phyloP scores from a whole-genome alignment of 2,888 invertebrate species.

The Caenorhabditis uteleia region DNA sequence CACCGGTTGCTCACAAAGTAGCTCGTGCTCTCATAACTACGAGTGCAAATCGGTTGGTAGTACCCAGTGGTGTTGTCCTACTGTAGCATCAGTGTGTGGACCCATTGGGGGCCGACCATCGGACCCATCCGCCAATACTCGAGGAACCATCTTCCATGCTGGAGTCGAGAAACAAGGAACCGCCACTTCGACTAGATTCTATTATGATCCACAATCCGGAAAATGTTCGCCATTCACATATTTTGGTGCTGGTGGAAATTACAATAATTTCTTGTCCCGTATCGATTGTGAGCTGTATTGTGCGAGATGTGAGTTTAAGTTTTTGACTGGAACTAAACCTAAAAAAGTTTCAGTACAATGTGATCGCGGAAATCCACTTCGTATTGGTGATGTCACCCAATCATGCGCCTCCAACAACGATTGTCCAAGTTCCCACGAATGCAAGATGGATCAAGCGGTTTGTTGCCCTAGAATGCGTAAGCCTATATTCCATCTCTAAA shows the following conservation, averaged over 20 bases:
- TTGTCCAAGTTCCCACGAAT: slow-evolving; percentile 61
- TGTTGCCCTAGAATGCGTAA: slow-evolving; percentile 64
- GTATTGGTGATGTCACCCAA: slow-evolving; percentile 58
- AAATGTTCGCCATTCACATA: slow-evolving; percentile 58
- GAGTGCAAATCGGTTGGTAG: slow-evolving; percentile 59
- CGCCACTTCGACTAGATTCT: slow-evolving; percentile 54
- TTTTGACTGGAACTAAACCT: too few relatives aligned
- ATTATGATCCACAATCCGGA: slow-evolving; percentile 49
- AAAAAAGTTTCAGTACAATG: slow-evolving; percentile 50
- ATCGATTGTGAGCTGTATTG: slow-evolving; percentile 60
- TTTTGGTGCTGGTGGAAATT: slow-evolving; percentile 59
- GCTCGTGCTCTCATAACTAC: slow-evolving; percentile 47
- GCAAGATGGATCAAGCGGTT: slow-evolving; percentile 59
- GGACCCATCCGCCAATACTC: slow-evolving; percentile 44
- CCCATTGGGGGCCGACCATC: slow-evolving; percentile 55
- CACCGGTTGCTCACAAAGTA: slow-evolving; percentile 52
- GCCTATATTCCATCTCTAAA: slow-evolving; percentile 3
- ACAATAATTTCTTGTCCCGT: slow-evolving; percentile 59
- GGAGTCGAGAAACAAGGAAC: slow-evolving; percentile 59
- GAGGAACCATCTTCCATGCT: slow-evolving; percentile 51
- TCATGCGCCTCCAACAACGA: slow-evolving; percentile 52
- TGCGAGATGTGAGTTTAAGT: slow-evolving; percentile 39
- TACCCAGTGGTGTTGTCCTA: slow-evolving; percentile 59
- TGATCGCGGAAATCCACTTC: slow-evolving; percentile 55
- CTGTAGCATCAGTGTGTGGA: slow-evolving; percentile 57